These are phyloP conservation scores for Xenops minutus DNA, from an alignment of 2,797 vertebrate species.

Conservation along the genomic window DNA sequence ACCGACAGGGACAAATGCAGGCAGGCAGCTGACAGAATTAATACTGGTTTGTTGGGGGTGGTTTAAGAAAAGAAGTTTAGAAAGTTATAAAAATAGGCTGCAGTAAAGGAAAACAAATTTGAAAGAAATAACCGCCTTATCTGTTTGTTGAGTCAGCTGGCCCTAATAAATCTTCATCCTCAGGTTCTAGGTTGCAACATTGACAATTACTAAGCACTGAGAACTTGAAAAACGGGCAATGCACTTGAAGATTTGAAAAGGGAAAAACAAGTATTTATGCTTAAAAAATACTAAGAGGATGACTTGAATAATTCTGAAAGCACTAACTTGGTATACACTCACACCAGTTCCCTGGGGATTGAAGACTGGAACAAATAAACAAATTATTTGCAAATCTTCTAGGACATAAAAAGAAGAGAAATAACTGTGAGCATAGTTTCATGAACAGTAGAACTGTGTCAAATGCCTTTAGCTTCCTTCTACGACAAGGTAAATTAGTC, in stretches of 20 bases:
- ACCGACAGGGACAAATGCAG: not conserved
- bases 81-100: not conserved
- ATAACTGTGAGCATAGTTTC: not conserved
- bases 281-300: not conserved
- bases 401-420: not conserved
- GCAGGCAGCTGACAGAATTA: not conserved
- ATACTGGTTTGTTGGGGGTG: accelerated
- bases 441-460: not conserved
- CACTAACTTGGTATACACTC: not conserved
- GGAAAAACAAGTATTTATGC: not conserved
- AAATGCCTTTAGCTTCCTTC: slow-evolving; percentile 20
- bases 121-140: not conserved
- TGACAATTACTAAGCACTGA: not conserved
- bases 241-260: not conserved
- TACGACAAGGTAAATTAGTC: not conserved
- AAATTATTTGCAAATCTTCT: not conserved
- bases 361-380: slow-evolving; percentile 15
- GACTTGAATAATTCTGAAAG: not conserved
- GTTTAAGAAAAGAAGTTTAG: not conserved
- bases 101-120: not conserved
- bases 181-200: not conserved
- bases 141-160: not conserved
- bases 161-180: not conserved
- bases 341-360: not conserved
- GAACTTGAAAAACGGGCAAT: not conserved